A percentile compares a stretch with the other conserved stretches of the same genome.
Conservation (phyloP, 2,888 invertebrate genomes). For the Vesta saturnalis region DNA sequence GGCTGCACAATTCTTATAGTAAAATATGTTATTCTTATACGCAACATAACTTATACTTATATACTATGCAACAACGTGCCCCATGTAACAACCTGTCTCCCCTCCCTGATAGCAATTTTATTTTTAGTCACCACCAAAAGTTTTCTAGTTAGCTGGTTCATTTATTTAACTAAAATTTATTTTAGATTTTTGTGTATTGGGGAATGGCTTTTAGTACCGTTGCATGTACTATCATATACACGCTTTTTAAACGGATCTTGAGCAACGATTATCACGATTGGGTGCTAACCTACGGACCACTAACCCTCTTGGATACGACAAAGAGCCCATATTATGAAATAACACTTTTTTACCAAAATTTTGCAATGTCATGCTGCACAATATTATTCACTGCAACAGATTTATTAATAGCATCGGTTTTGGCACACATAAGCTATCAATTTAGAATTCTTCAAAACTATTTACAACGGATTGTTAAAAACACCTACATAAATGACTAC, state of each 20-base stretch:
- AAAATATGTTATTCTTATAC: no score
- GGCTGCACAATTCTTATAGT: no score
- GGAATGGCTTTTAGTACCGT: background rate
- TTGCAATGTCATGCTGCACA: conserved; percentile 12
- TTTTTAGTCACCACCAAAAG: no score
- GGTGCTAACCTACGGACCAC: conserved; percentile 22
- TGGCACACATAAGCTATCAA: conserved; percentile 33
- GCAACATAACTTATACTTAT: no score
- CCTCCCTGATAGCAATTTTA: no score
- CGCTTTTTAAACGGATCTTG: background rate
- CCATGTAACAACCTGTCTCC: no score
- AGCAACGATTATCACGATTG: conserved; percentile 18
- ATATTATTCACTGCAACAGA: conserved; percentile 18
- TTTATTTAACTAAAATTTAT: background rate
- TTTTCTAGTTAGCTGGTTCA: no score
- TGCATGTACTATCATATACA: background rate
- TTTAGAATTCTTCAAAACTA: conserved; percentile 33
- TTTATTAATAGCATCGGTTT: conserved; percentile 28
- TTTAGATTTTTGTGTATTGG: conserved; percentile 12
- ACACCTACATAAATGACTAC: conserved; percentile 8
- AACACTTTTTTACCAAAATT: conserved; percentile 17
- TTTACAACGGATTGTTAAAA: conserved; percentile 4
- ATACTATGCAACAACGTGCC: no score
- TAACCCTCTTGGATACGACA: conserved; percentile 25
- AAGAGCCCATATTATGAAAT: conserved; percentile 17